These are phyloP conservation scores for Neuroterus valhalla DNA, from an alignment of 1,140 invertebrate species.

Conservation along the genomic window DNA sequence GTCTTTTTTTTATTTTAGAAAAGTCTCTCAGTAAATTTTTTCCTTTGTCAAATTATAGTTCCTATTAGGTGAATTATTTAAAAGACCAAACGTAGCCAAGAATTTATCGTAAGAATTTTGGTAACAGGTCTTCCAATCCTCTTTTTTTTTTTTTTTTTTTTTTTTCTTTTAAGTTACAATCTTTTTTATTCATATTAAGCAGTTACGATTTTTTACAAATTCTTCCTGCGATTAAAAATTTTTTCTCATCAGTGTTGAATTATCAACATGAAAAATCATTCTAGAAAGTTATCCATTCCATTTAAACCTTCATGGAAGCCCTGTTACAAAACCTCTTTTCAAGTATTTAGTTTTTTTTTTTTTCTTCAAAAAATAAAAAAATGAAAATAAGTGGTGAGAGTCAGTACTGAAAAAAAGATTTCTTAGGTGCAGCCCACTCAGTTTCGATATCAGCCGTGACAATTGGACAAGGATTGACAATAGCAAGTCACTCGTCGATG, in stretches of 20 bases:
- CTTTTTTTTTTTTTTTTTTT: not conserved
- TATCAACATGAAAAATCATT: no score
- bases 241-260: no score
- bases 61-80: not conserved
- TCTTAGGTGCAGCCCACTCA: conserved; percentile 47
- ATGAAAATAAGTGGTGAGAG: not conserved
- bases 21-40: not conserved
- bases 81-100: conserved; percentile 16
- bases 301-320: no score
- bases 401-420: conserved; percentile 12
- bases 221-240: no score
- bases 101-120: conserved; percentile 1
- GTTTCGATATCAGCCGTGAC: conserved; percentile 60
- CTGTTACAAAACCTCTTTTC: no score
- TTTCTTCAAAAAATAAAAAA: no score
- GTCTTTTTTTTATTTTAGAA: not conserved
- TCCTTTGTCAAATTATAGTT: not conserved
- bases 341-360: no score
- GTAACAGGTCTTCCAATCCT: not conserved
- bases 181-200: no score
- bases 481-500: conserved; percentile 72
- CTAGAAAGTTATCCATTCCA: no score
- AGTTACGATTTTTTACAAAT: no score
- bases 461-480: conserved; percentile 58
- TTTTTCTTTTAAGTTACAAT: not conserved